Evolutionary conservation across 1,140 invertebrate genomes (phyloP).

Genomic region (Eubasilissa regina): DNA sequence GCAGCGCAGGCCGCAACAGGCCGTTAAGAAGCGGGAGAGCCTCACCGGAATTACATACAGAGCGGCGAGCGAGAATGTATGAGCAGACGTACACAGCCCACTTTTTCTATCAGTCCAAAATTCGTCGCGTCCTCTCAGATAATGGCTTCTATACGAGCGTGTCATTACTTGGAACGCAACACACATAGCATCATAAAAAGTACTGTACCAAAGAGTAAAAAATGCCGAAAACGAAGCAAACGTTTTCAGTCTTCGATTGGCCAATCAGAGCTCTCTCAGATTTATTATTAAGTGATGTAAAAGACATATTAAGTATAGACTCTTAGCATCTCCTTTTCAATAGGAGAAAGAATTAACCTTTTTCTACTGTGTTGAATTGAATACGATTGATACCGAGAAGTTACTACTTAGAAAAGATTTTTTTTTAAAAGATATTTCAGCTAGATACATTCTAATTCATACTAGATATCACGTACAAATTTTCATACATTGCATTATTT

Average conservation of each 20-base stretch:
- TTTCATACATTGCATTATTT: too few species aligned
- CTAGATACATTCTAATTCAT: too few species aligned
- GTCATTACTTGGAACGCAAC: conserved; percentile 8
- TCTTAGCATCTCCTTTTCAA: conserved; percentile 13
- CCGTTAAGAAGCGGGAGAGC: conserved; percentile 24
- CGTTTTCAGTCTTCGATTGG: conserved; percentile 12
- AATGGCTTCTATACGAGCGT: conserved; percentile 21
- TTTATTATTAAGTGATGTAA: conserved; percentile 26
- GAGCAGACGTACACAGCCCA: background rate
- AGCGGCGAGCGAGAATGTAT: conserved; percentile 2
- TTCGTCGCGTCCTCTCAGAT: conserved; percentile 26
- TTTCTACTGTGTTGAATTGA: background rate
- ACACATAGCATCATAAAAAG: conserved; percentile 1
- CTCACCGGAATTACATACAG: conserved; percentile 36
- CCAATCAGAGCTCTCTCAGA: conserved; percentile 28
- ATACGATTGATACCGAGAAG: background rate
- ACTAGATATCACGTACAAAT: too few species aligned
- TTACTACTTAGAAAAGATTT: background rate
- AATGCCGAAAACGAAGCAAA: conserved; percentile 17
- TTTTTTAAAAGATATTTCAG: too few species aligned
- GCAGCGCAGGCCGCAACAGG: conserved; percentile 28
- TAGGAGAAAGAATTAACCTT: conserved; percentile 14
- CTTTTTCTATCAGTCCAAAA: conserved; percentile 20
- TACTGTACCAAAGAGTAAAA: conserved; percentile 16
- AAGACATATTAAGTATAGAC: conserved; percentile 13